These are phyloP conservation scores for Ernsta delagoae DNA, from an alignment of 2,888 invertebrate genomes.

Conservation along the genomic window DNA sequence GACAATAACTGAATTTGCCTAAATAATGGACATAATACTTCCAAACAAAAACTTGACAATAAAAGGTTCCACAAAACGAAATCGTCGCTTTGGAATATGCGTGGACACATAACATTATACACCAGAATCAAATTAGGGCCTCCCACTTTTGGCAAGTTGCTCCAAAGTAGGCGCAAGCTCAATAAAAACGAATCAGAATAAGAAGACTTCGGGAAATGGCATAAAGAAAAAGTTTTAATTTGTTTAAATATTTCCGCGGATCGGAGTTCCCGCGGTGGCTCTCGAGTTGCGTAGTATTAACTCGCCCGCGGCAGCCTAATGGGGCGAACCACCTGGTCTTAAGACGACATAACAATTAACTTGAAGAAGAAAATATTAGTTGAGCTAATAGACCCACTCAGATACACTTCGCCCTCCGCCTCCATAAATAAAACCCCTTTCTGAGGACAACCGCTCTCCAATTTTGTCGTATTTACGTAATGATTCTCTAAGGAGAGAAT, in stretches of 20 bases:
- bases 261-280: slow-evolving; percentile 61
- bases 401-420: slow-evolving; percentile 74
- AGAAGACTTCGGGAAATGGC: slow-evolving; percentile 65
- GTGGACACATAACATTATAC: slow-evolving; percentile 45
- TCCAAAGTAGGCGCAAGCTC: slow-evolving; percentile 57
- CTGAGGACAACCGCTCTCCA: slow-evolving; percentile 64
- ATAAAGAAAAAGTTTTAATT: slow-evolving; percentile 82
- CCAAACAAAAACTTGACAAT: not conserved
- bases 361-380: slow-evolving; percentile 82
- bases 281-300: slow-evolving; percentile 75
- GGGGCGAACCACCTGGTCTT: slow-evolving; percentile 81
- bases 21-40: not conserved
- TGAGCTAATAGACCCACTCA: slow-evolving; percentile 78
- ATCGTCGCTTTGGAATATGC: slow-evolving; percentile 29
- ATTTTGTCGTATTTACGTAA: slow-evolving; percentile 79
- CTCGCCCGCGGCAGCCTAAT: slow-evolving; percentile 73
- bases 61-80: not conserved
- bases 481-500: slow-evolving; percentile 68
- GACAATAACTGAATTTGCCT: not conserved
- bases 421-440: slow-evolving; percentile 80
- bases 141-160: slow-evolving; percentile 48
- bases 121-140: slow-evolving; percentile 47
- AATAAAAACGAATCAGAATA: slow-evolving; percentile 69
- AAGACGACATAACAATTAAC: slow-evolving; percentile 83
- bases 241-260: slow-evolving; percentile 80